Percentiles rank a stretch among this genome's conserved stretches.
phyloP scores from a whole-genome alignment of 2,888 invertebrate genomes.

The Buathra laborator region DNA sequence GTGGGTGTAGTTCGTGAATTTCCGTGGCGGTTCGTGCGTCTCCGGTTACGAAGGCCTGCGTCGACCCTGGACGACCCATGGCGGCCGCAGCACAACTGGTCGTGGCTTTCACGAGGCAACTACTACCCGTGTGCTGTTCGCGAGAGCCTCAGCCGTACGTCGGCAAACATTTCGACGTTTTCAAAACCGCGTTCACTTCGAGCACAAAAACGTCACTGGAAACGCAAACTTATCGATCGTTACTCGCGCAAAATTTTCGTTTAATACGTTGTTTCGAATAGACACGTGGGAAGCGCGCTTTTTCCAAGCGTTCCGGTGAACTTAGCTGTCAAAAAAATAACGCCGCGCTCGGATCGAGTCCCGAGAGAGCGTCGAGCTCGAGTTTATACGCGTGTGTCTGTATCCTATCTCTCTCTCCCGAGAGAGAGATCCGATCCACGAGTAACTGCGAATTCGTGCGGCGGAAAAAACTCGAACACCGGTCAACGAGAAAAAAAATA shows the following conservation, averaged over 20 bases:
- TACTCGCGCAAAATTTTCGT: neutral
- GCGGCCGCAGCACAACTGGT: conserved; percentile 83
- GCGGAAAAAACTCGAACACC: neutral
- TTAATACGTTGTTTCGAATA: conserved; percentile 29
- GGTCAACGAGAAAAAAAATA: neutral
- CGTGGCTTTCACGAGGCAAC: conserved; percentile 82
- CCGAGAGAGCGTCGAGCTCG: neutral
- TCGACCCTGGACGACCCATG: conserved; percentile 81
- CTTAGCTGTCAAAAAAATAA: conserved; percentile 3
- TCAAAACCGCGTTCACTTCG: conserved; percentile 11
- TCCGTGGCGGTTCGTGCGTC: conserved; percentile 73
- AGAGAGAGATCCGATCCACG: neutral
- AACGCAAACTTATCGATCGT: neutral
- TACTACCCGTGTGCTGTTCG: conserved; percentile 70
- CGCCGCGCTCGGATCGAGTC: conserved; percentile 2
- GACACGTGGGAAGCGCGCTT: conserved; percentile 59
- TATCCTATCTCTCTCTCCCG: too few relatives aligned
- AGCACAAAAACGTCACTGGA: conserved; percentile 12
- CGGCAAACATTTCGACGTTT: conserved; percentile 25
- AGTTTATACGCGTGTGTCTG: conserved; percentile 8
- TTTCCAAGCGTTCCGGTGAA: conserved; percentile 9
- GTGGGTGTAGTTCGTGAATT: conserved; percentile 61
- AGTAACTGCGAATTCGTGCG: neutral
- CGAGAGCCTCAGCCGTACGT: conserved; percentile 38
- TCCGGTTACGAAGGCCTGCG: conserved; percentile 77